Evolutionary conservation across 2,113 vertebrate species (phyloP), one percentile per base, ranked within the genome.

Genomic region (Triplophysa rosa): DNA sequence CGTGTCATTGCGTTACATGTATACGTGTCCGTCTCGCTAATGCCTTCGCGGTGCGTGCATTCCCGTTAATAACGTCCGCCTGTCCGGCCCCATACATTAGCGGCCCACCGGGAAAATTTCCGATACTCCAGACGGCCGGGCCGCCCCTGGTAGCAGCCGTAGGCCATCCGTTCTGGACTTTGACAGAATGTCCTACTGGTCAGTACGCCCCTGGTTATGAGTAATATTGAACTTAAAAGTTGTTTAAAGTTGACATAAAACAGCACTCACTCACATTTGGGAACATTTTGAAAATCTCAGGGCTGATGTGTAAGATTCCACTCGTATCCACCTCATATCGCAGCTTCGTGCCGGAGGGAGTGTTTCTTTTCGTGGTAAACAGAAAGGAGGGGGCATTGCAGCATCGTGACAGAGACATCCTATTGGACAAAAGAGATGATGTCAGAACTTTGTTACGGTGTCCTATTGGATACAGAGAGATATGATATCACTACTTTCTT

Each of bases 301-400:
- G 90, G 85, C 94, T 94, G 89, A 99, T 95, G 77, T 95, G 95
- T 68, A 96, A 93, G 80, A 97, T 94, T 24, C 96, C 96, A 4
- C 96, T 98, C 1, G 95, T 95, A 82, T 98, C 98, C 83, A 98
- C 96, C 89, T 99, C 98, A 0, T 99, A 99, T 81, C 96, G 94
- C 86, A 99, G 94, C 75, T 98, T 98, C 4, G 95, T 95, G 59
- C 95, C 95, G 77, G 96, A 88, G 3, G 98, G 97, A 0, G 97
- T 98, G 82, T 99, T 99, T 86, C 94, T 97, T 93, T 97, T 96
- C 8, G 98, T 98, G 80, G 97, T 98, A 87, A 99, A 97, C 72
- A 99, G 91, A 89, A 97, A 98, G 78, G 95, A 93, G 1, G 97
- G 97, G 14, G 98, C 98, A 1, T 99, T 99, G 88, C 98, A 99